A percentile compares a stretch with the other conserved stretches of the same genome.
phyloP scores from a whole-genome alignment of 2,113 vertebrate species.

The Apodemus sylvaticus region DNA sequence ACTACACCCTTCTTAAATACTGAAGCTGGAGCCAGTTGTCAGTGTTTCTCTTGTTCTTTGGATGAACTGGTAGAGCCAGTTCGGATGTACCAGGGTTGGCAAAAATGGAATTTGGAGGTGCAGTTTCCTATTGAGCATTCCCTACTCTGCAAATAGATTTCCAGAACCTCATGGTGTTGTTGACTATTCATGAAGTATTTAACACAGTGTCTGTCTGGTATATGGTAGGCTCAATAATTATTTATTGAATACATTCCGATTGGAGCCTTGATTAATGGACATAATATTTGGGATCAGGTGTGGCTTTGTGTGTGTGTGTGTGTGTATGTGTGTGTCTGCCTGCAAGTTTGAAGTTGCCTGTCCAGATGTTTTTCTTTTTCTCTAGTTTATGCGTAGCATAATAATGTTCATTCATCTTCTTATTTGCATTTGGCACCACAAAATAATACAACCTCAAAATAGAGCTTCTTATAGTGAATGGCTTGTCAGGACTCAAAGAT shows the following conservation, averaged over 20 bases:
- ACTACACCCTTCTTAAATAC: neutral
- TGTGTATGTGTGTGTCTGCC: neutral
- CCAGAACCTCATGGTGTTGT: neutral
- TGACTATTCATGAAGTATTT: neutral
- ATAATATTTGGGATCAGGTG: neutral
- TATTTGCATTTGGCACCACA: neutral
- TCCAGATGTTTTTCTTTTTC: neutral
- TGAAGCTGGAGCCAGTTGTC: neutral
- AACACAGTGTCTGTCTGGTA: neutral
- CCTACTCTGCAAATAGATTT: neutral
- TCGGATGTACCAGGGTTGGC: neutral
- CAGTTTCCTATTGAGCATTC: neutral
- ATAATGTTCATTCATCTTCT: neutral
- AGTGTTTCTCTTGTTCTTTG: neutral
- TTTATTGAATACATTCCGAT: neutral
- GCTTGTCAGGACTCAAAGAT: neutral
- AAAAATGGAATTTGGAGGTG: slow-evolving; percentile 40
- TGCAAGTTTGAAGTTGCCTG: neutral
- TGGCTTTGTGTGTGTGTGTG: neutral
- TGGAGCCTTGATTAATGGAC: neutral
- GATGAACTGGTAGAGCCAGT: neutral
- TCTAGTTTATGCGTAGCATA: neutral
- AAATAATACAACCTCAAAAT: neutral
- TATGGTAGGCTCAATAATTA: neutral
- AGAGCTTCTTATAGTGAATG: neutral